phyloP scores from a whole-genome alignment of 2,888 invertebrate genomes.

The Cephus sareptanus region DNA sequence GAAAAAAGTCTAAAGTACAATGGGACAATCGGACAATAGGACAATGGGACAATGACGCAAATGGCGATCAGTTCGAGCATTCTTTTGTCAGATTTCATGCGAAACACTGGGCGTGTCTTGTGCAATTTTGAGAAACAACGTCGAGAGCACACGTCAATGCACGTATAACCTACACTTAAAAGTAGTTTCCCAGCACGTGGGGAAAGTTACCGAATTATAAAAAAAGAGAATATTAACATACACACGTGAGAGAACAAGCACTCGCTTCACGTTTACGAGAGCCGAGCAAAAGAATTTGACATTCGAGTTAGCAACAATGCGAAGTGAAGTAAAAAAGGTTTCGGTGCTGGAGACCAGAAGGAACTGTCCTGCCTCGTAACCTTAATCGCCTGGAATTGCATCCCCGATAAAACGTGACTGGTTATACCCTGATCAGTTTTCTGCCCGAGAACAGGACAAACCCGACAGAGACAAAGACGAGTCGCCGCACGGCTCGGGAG shows the following conservation, averaged over 20 bases:
- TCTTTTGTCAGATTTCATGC: neutral
- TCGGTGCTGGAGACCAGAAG: neutral
- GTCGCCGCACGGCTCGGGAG: too few relatives aligned
- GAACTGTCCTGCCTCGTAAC: neutral
- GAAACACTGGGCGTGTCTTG: neutral
- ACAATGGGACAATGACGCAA: neutral
- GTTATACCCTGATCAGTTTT: too few relatives aligned
- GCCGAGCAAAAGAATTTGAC: neutral
- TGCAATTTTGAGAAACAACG: neutral
- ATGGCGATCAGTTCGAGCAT: neutral
- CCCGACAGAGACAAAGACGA: too few relatives aligned
- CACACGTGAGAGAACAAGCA: neutral
- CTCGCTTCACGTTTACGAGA: neutral
- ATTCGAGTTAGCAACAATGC: neutral
- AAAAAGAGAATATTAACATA: neutral
- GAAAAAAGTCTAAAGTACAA: neutral
- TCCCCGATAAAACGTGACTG: neutral
- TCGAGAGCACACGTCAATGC: neutral
- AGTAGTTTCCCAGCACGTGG: neutral
- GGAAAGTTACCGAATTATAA: neutral
- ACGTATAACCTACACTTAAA: neutral
- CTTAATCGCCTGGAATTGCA: neutral
- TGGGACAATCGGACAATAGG: neutral
- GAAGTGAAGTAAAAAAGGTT: neutral
- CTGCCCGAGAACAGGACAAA: too few relatives aligned